Percentiles rank a stretch among this genome's conserved stretches.
Evolutionary conservation across 2,113 vertebrate species (phyloP).

Genomic region (Pollachius pollachius): DNA sequence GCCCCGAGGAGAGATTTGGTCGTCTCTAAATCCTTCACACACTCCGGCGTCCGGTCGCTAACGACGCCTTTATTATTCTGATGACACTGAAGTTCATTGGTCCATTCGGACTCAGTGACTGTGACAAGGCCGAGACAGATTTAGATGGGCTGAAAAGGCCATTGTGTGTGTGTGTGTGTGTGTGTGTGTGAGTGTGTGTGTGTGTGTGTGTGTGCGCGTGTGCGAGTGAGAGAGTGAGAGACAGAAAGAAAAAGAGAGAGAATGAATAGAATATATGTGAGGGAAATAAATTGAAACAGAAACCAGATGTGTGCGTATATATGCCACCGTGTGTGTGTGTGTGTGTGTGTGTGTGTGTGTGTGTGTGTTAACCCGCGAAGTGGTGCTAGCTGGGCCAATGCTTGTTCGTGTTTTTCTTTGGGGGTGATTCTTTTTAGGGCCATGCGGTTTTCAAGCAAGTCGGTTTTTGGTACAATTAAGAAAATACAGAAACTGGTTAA

Average conservation of each 20-base stretch:
- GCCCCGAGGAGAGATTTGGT: too few relatives aligned
- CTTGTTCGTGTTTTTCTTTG: conserved; percentile 24
- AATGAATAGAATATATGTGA: conserved; percentile 47
- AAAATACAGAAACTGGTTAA: conserved; percentile 47
- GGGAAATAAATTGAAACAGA: conserved; percentile 62
- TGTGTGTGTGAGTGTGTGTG: too few relatives aligned
- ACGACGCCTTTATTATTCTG: conserved; percentile 57
- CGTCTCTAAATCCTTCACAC: too few relatives aligned
- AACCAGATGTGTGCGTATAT: conserved; percentile 64
- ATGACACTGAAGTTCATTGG: conserved; percentile 57
- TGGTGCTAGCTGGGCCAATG: conserved; percentile 27
- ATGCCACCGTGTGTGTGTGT: conserved; percentile 12
- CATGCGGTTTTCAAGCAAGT: conserved; percentile 46
- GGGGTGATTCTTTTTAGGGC: conserved; percentile 30
- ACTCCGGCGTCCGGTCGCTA: background rate
- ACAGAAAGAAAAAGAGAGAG: too few relatives aligned
- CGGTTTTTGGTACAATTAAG: conserved; percentile 53
- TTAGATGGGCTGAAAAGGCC: conserved; percentile 60
- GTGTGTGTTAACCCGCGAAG: conserved; percentile 27
- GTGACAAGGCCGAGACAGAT: conserved; percentile 31
- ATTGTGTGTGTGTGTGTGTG: conserved; percentile 56
- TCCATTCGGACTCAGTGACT: conserved; percentile 45
- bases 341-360: conserved; percentile 10
- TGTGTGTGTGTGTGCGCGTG: too few relatives aligned
- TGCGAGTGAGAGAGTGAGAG: too few relatives aligned